Evolutionary conservation across 2,797 vertebrate species (phyloP), one percentile per base, ranked within the genome.

Genomic region (Pseudochromis fuscus): DNA sequence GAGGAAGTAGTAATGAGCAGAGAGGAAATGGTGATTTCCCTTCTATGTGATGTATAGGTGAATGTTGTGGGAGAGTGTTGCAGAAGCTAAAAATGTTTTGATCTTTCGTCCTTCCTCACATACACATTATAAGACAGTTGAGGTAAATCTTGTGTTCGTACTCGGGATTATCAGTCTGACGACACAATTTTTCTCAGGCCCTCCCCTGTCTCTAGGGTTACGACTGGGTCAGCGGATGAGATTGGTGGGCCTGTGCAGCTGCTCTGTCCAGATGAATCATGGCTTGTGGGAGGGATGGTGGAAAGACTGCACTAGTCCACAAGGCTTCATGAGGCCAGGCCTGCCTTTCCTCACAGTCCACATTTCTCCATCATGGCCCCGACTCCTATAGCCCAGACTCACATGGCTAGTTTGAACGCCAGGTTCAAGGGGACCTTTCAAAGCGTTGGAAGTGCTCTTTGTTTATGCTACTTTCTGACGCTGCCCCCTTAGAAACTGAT

Each of bases 311-410:
- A 72, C 84, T 89, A 88, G 88, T 88, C 86, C 83, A 88, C 66
- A 76, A 71, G 74, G 82, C 79, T 88, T 86, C 76, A 78, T 87
- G 80, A 63, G 83, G 76, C 82, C 5, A 46, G 81, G 91, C 91
- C 94, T 95, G 94, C 90, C 87, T 95, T 95, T 94, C 81, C 83
- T 94, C 94, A 94, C 73, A 60, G 74, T 68, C 79, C 33, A 78
- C 81, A 84, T 85, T 89, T 89, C 86, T 89, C 77, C 75, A 85
- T 79, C 75, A 64, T 35, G 75, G 61, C 53, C 40, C 65, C 37
- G 7, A 86, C 87, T 88, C 85, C 83, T 88, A 84, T 79, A 79
- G 73, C 64, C 81, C 82, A 90, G 82, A 79, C 58, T 80, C 51
- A 62, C 72, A 77, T 23, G 40, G 75, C 80, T 56, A 79, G 75